Evolutionary conservation across 2,113 vertebrate species (phyloP).

Genomic region (Paramisgurnus dabryanus): DNA sequence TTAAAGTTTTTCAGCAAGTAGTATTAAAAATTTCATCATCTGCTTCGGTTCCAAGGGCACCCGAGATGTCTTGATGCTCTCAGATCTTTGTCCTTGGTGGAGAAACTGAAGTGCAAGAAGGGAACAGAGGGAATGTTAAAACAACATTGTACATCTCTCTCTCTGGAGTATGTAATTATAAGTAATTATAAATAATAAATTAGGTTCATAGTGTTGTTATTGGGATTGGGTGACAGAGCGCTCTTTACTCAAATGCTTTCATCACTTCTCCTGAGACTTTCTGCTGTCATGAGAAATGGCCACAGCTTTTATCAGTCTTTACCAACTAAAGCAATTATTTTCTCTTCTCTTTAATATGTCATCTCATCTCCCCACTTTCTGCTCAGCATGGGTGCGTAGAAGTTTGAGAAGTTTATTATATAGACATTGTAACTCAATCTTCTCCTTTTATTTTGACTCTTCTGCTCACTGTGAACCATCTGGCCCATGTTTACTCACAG

Average conservation of each 20-base stretch:
- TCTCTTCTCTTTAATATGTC: not conserved
- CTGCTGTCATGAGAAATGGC: conserved; percentile 37
- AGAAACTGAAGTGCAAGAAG: conserved; percentile 36
- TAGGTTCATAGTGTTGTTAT: conserved; percentile 10
- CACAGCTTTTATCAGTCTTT: conserved; percentile 43
- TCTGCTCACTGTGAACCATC: not conserved
- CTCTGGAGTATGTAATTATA: conserved; percentile 38
- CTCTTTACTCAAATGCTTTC: conserved; percentile 31
- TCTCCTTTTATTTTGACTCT: too few relatives aligned
- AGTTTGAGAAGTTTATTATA: not conserved
- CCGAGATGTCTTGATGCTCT: conserved; percentile 14
- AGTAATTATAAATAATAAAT: conserved; percentile 39
- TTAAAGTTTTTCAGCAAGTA: conserved; percentile 5
- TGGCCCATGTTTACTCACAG: not conserved
- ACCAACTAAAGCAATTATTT: not conserved
- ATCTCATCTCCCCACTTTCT: not conserved
- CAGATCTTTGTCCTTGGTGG: conserved; percentile 9
- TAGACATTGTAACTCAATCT: too few relatives aligned
- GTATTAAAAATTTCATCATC: conserved; percentile 38
- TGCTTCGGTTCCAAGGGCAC: not conserved
- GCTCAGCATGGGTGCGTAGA: not conserved
- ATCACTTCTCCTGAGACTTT: conserved; percentile 34
- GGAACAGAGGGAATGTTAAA: conserved; percentile 20
- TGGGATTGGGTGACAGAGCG: not conserved
- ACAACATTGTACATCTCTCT: not conserved